phyloP scores from a whole-genome alignment of 2,113 vertebrate genomes.

The Chionis minor region DNA sequence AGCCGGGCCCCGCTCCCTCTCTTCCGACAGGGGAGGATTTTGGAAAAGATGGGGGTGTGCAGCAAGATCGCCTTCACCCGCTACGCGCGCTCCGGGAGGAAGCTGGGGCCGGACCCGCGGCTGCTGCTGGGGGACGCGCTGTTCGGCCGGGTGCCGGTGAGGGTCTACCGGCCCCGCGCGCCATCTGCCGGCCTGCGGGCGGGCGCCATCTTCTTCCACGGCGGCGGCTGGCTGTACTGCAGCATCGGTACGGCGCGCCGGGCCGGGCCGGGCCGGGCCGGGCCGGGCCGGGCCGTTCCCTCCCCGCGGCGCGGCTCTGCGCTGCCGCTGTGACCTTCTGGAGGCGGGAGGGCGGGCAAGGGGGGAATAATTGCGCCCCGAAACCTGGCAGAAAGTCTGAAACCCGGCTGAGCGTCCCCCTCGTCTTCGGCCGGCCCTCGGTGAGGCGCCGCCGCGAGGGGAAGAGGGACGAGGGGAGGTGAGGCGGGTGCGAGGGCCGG shows the following conservation, averaged over 20 bases:
- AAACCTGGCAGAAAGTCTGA: neutral
- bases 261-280: accelerated
- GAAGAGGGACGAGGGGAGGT: neutral
- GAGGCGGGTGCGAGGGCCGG: accelerated
- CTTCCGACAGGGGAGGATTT: neutral
- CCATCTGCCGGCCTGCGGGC: neutral
- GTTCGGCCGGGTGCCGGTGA: neutral
- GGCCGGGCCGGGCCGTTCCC: accelerated
- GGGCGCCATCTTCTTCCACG: neutral
- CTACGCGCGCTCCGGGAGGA: neutral
- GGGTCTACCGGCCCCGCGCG: neutral
- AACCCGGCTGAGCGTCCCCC: neutral
- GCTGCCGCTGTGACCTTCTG: neutral
- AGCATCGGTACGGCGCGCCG: neutral
- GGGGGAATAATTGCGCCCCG: too few species aligned
- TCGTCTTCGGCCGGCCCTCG: neutral
- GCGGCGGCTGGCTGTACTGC: neutral
- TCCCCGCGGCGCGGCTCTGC: neutral
- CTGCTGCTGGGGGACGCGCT: neutral
- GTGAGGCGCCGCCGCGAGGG: neutral
- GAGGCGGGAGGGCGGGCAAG: too few species aligned
- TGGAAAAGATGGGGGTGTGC: neutral
- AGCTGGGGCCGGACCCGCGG: neutral
- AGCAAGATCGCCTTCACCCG: neutral
- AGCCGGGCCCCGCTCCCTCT: neutral